Conservation (phyloP, 2,113 vertebrate genomes). For the Psettodes erumei region DNA sequence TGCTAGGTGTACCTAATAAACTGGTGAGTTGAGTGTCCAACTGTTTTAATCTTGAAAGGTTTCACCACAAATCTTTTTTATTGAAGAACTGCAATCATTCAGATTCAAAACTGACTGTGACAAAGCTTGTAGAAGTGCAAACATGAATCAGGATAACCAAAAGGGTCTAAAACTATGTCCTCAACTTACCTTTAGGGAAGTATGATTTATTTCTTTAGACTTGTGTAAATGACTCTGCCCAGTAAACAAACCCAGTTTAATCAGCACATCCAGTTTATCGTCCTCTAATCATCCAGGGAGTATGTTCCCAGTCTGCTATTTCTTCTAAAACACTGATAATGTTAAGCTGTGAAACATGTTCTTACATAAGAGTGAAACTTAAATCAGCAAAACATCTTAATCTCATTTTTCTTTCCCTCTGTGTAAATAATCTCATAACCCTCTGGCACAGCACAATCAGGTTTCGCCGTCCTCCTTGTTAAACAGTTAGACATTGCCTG, state of each 20-base stretch:
- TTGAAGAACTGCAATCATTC: not conserved
- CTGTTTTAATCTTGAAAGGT: not conserved
- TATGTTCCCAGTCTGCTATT: slow-evolving; percentile 9
- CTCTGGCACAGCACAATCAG: not conserved
- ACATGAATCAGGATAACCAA: not conserved
- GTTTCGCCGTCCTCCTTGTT: not conserved
- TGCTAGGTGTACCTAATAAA: not conserved
- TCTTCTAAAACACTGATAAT: slow-evolving; percentile 20
- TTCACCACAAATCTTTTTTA: not conserved
- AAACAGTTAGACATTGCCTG: not conserved
- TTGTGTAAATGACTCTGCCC: not conserved
- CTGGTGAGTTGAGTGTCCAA: no score
- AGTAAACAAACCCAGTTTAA: not conserved
- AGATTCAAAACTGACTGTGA: not conserved
- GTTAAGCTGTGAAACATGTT: not conserved
- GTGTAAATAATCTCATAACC: not conserved
- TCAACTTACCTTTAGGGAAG: not conserved
- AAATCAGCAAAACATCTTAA: not conserved
- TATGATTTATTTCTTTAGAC: not conserved
- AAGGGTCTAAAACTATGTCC: not conserved
- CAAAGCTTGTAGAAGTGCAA: not conserved
- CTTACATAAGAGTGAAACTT: slow-evolving; percentile 19
- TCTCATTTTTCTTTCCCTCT: not conserved
- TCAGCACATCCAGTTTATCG: slow-evolving; percentile 32
- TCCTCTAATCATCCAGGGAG: not conserved